Conservation (phyloP, 2,113 vertebrate species). For the Pseudorhombus dupliciocellatus region DNA sequence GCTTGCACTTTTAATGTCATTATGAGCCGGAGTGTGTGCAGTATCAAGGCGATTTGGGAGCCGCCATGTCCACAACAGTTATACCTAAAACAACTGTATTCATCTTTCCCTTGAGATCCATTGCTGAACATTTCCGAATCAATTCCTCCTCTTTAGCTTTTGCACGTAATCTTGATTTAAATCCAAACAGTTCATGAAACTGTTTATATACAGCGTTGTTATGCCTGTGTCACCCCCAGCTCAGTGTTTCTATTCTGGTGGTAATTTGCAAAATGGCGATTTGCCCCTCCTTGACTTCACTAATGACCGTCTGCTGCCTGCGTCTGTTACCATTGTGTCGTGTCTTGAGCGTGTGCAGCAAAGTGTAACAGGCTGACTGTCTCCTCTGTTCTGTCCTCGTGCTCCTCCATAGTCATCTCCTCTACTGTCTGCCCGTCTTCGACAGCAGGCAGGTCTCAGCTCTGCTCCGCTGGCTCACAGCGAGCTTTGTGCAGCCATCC, state of each 20-base stretch:
- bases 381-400: slow-evolving; percentile 58
- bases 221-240: background rate
- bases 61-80: too few species aligned
- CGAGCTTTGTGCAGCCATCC: slow-evolving; percentile 42
- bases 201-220: background rate
- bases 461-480: slow-evolving; percentile 49
- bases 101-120: too few species aligned
- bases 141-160: background rate
- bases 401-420: slow-evolving; percentile 69
- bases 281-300: background rate
- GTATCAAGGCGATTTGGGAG: too few species aligned
- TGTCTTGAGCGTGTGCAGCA: slow-evolving; percentile 1
- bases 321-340: slow-evolving; percentile 19
- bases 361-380: slow-evolving; percentile 47
- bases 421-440: slow-evolving; percentile 75
- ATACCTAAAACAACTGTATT: background rate
- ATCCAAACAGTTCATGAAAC: background rate
- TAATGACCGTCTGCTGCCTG: background rate
- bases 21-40: too few species aligned
- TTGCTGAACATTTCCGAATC: background rate
- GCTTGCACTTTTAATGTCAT: too few species aligned
- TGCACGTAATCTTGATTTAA: background rate
- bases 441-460: slow-evolving; percentile 76
- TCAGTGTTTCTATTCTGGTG: slow-evolving; percentile 9
- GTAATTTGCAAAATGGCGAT: background rate